Base-by-base conservation (phyloP, 2,888 invertebrate genomes). In the Teleogryllus oceanicus region DNA sequence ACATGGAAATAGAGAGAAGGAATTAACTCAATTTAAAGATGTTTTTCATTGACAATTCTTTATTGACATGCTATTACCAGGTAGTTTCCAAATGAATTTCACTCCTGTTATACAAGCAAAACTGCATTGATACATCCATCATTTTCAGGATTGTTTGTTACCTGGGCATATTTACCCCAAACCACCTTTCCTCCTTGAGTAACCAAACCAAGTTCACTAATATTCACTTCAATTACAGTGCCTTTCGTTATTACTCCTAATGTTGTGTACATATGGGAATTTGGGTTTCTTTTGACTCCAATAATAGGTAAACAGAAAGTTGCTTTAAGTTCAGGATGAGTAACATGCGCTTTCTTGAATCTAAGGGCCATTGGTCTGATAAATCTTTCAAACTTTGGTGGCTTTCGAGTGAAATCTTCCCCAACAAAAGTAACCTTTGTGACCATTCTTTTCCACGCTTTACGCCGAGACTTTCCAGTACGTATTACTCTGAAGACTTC, bases 111-210 rank as follows among this genome's bases (percentile, higher is more conserved):
- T 83, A 99, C 96, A 87, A 99, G 90, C 82, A 99, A 90, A 82
- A 99, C 96, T 86, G 99, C 98, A 90, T 99, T 99, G 81, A 99
- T 98, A 86, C 98, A 99, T 21, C 99, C 99, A 90, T 99, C 99
- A 88, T 99, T 99, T 88, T 99, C 99, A 0, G 99, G 99, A 89
- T 99, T 96, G 88, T 99, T 99, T 0, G 99, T 99, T 21, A 99
- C 98, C 88, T 99, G 99, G 0, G 99, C 99, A 87, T 97, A 99
- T 90, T 99, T 99, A 81, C 99, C 99, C 99, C 99, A 99, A 1
- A 99, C 97, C 78, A 99, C 98, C 91, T 98, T 99, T 81, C 99
- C 99, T 12, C 96, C 95, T 87, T 98, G 98, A 1, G 99, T 99
- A 2, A 99, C 99, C 82, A 99, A 90, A 89, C 99, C 99, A 82